phyloP scores from a whole-genome alignment of 1,140 invertebrate genomes.

The Drosophila fuyamai region DNA sequence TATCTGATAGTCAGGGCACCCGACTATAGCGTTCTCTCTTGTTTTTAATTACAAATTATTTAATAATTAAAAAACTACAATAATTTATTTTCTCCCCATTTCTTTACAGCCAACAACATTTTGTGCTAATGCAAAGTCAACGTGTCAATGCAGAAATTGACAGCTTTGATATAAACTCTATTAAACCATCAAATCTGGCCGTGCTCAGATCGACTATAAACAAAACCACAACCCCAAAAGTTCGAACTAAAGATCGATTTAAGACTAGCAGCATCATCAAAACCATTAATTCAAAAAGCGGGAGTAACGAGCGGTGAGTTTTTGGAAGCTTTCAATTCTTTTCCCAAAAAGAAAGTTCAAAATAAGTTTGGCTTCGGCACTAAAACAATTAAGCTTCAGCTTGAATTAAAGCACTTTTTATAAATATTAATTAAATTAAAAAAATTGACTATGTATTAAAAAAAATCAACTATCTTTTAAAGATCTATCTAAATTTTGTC shows the following conservation, averaged over 20 bases:
- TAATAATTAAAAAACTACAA: neutral
- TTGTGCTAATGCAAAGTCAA: constrained; percentile 52
- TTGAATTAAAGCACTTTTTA: too few relatives aligned
- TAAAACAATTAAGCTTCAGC: too few relatives aligned
- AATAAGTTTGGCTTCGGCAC: neutral
- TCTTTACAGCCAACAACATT: constrained; percentile 47
- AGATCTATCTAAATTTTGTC: too few relatives aligned
- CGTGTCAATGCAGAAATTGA: constrained; percentile 59
- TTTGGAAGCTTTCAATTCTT: neutral
- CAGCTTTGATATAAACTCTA: constrained; percentile 36
- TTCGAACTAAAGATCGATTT: constrained; percentile 63
- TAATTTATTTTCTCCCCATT: neutral
- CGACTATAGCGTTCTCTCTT: too few relatives aligned
- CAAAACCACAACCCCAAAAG: constrained; percentile 28
- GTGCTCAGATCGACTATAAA: constrained; percentile 29
- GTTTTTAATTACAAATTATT: neutral
- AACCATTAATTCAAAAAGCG: neutral
- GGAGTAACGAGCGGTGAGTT: constrained; percentile 51
- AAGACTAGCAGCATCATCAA: constrained; percentile 30
- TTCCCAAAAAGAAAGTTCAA: neutral
- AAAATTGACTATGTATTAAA: too few relatives aligned
- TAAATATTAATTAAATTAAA: too few relatives aligned
- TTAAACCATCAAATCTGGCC: constrained; percentile 40
- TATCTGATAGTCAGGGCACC: too few relatives aligned
- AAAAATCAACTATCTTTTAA: too few relatives aligned